Conservation (phyloP, 2,888 invertebrate species). For the Sussaba pulchella region DNA sequence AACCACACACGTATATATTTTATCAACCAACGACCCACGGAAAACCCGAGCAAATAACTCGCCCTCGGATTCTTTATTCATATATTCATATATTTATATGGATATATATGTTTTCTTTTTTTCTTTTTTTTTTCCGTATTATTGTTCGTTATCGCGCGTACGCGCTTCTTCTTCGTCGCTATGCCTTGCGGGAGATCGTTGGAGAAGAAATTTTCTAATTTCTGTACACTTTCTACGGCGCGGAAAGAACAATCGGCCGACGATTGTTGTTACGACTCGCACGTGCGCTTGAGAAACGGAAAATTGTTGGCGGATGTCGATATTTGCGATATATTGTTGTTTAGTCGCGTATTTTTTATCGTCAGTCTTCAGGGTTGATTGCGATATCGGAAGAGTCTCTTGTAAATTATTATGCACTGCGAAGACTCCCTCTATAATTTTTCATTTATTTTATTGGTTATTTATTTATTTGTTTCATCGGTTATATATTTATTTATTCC, state of each 20-base stretch:
- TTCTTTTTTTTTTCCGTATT: not conserved
- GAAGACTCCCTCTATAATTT: too few relatives aligned
- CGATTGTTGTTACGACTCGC: not conserved
- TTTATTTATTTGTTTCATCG: too few relatives aligned
- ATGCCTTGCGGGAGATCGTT: too few relatives aligned
- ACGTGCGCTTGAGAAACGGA: not conserved
- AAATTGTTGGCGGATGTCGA: constrained; percentile 20
- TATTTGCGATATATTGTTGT: constrained; percentile 7
- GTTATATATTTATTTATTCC: too few relatives aligned
- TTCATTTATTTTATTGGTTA: too few relatives aligned
- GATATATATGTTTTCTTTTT: constrained; percentile 10
- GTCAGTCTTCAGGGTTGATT: not conserved
- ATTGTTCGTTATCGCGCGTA: constrained; percentile 13
- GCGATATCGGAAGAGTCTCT: too few relatives aligned
- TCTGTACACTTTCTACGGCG: not conserved
- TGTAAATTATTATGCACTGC: too few relatives aligned
- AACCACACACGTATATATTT: constrained; percentile 73
- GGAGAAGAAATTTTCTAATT: constrained; percentile 2
- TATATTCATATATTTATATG: not conserved
- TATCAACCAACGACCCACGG: constrained; percentile 80
- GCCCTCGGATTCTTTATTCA: constrained; percentile 25
- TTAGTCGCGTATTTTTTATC: not conserved
- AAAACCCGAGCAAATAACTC: constrained; percentile 54
- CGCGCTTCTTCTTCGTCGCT: too few relatives aligned
- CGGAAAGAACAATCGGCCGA: not conserved